phyloP scores from a whole-genome alignment of 2,797 vertebrate species.

The Cebuella pygmaea region DNA sequence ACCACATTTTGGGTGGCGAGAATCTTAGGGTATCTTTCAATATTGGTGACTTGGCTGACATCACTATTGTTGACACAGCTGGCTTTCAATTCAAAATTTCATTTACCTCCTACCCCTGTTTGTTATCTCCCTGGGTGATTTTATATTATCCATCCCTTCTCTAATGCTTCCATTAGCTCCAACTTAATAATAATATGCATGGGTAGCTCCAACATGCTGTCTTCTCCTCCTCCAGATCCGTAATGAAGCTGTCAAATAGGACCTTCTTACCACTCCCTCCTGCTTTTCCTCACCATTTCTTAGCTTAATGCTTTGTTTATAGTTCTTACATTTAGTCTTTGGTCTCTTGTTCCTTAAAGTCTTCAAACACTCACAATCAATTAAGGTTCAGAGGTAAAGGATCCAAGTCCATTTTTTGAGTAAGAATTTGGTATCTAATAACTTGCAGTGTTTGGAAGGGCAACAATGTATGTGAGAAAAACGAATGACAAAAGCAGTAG shows the following conservation, averaged over 20 bases:
- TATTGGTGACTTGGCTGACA: not conserved
- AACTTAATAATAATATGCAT: not conserved
- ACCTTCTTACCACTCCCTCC: slow-evolving; percentile 5
- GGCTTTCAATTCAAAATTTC: slow-evolving; percentile 33
- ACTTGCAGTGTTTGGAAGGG: not conserved
- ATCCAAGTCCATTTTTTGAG: not conserved
- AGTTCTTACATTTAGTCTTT: not conserved
- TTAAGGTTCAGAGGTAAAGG: slow-evolving; percentile 8
- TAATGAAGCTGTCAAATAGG: slow-evolving; percentile 1
- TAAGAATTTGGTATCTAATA: not conserved
- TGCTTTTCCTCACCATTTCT: not conserved
- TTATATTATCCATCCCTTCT: slow-evolving; percentile 24
- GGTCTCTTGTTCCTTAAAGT: not conserved
- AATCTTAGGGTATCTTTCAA: not conserved
- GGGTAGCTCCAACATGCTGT: not conserved
- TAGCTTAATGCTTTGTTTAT: slow-evolving; percentile 25
- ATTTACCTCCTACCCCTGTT: slow-evolving; percentile 43
- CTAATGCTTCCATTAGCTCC: not conserved
- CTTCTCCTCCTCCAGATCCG: not conserved
- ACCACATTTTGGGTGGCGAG: not conserved
- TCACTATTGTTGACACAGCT: not conserved
- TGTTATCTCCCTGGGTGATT: not conserved
- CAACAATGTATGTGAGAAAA: not conserved
- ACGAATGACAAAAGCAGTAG: slow-evolving; percentile 8
- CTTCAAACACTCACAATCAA: slow-evolving; percentile 20